Evolutionary conservation across 2,797 vertebrate species (phyloP), one percentile per base, ranked within the genome.

Genomic region (Coilia nasus): DNA sequence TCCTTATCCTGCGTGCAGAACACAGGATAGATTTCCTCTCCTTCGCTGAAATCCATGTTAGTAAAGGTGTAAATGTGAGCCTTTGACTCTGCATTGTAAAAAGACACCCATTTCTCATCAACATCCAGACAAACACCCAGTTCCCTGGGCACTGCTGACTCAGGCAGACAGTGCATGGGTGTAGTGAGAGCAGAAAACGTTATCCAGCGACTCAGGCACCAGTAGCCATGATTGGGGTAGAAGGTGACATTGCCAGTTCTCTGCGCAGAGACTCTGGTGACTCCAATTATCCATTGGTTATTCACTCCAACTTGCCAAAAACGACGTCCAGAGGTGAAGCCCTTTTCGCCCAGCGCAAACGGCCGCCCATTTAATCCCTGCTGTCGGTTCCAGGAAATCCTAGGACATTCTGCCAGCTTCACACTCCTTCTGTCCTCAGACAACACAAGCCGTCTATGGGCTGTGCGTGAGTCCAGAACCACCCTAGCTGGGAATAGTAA

Each of bases 281-380:
- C 50, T 60, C 81, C 81, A 56, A 82, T 82, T 31, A 5, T 57
- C 81, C 81, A 82, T 15, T 6, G 12, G 14, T 56, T n/a, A 19
- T 82, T 82, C 28, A 82, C 81, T n/a, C 57, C 81, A 50, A 82
- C 81, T 12, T 56, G 50, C 81, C 81, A 82, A 41, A 57, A 82
- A 15, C 35, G 54, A 11, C 81, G 54, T 35, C 81, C 81, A 25
- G 81, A 82, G 56, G 81, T 59, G 56, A 82, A 82, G 81, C 81
- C 28, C 50, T 60, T 59, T 21, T 25, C 21, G 54, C 81, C 57
- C 56, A 82, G 47, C 25, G 60, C 81, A 19, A 56, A 31, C n/a
- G 81, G 57, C 54, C 12, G 28, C 17, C 28, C 28, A 35, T 57
- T 35, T 11, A 82, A 28, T 82, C 21, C 57, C 56, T 56, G 15